These are phyloP conservation scores for Hypolimnas misippus DNA, from an alignment of 2,888 invertebrate genomes.

Conservation along the genomic window DNA sequence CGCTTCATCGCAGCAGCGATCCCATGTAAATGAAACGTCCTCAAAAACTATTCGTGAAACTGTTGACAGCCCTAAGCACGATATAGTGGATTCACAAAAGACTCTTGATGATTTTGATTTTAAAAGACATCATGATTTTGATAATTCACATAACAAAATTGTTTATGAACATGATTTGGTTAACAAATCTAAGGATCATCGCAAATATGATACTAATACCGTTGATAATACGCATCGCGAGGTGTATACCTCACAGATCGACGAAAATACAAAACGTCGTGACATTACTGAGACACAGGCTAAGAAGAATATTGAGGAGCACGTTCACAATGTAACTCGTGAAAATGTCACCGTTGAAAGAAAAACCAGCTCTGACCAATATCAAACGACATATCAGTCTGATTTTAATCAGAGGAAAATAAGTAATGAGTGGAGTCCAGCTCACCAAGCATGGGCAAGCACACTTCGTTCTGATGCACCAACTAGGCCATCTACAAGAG, in stretches of 20 bases:
- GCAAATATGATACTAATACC: conserved; percentile 46
- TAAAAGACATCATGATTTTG: conserved; percentile 37
- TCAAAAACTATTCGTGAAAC: conserved; percentile 56
- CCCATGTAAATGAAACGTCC: conserved; percentile 57
- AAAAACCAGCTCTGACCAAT: conserved; percentile 71
- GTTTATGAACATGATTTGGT: conserved; percentile 17
- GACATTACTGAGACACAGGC: conserved; percentile 13
- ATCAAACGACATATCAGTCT: conserved; percentile 85
- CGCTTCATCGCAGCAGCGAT: conserved; percentile 56
- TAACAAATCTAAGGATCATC: conserved; percentile 19
- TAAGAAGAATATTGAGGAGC: conserved; percentile 51
- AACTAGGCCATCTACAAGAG: conserved; percentile 75
- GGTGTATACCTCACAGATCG: neutral
- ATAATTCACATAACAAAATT: conserved; percentile 35
- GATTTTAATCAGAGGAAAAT: conserved; percentile 84
- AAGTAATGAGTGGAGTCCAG: conserved; percentile 87
- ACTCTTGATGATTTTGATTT: conserved; percentile 65
- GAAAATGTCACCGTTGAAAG: conserved; percentile 58
- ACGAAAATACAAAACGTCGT: conserved; percentile 7
- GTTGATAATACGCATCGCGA: conserved; percentile 51
- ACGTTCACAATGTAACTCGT: conserved; percentile 50
- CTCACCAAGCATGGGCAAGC: conserved; percentile 90
- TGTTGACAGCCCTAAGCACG: conserved; percentile 50
- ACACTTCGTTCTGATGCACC: conserved; percentile 88
- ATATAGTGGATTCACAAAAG: conserved; percentile 70